Base-by-base conservation (phyloP, 2,888 invertebrate species). In the Macrophya alboannulata region DNA sequence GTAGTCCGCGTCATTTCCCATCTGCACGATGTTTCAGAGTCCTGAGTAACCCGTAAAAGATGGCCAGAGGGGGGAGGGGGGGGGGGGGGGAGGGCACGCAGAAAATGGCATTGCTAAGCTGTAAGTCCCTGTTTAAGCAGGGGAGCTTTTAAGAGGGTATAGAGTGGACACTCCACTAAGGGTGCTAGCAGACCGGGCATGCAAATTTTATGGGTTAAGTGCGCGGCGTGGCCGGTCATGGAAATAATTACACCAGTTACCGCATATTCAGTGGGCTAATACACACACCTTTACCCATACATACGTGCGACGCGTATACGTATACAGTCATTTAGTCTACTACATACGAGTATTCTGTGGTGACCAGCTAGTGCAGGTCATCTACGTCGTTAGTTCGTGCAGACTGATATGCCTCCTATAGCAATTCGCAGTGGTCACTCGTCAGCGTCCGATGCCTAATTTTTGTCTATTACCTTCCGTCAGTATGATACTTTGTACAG, bases 181-280 rank as follows among this genome's bases (percentile, higher is more conserved):
- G 85, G 85, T 82, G 85, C 85, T 84, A 72, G 84, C 76, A 86
- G 86, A 85, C 86, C 87, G 87, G 88, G 86, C 89, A 91, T 91
- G 91, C 89, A 91, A 91, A 91, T 91, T 91, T 90, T 90, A 91
- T 90, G 90, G 91, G 90, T 89, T 91, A 91, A 91, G 90, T 90
- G 90, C 86, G 89, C 86, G 89, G 88, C 86, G 86, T 87, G 88
- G 89, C 88, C 88, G 87, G 87, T 89, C 89, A 87, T 89, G 90
- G 91, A 91, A 91, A 91, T 91, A 91, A 91, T 91, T 91, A 91
- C 89, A 88, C 89, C 87, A 87, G 89, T 90, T 89, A 89, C 88
- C 89, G 89, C 83, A 62, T 88, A 90, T 91, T 90, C 89, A 87
- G 88, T 88, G 87, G 81, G 68, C 83, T 65, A 68, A 65, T 65